phyloP scores from a whole-genome alignment of 2,113 vertebrate genomes.

The mouse (Mus musculus) region GRCm39 chr9:15022501-15023000 shows the following conservation, averaged over 20 bases:
- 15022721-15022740: neutral
- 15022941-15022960: neutral
- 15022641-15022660: neutral
- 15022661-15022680: neutral
- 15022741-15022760: neutral
- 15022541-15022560: neutral
- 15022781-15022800: neutral
- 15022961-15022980: neutral
- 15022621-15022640: neutral
- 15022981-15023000: neutral
- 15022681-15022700: neutral
- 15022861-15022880: slow-evolving; percentile 49
- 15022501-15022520: neutral
- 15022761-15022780: neutral
- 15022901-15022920: neutral
- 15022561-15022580: neutral
- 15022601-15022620: slow-evolving; percentile 2
- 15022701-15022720: neutral
- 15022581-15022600: neutral
- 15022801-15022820: neutral
- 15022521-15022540: neutral
- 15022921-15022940: neutral
- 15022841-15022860: neutral
- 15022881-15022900: neutral
- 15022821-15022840: neutral